Conservation (phyloP, 2,888 invertebrate species). For the Philereme vetulata region DNA sequence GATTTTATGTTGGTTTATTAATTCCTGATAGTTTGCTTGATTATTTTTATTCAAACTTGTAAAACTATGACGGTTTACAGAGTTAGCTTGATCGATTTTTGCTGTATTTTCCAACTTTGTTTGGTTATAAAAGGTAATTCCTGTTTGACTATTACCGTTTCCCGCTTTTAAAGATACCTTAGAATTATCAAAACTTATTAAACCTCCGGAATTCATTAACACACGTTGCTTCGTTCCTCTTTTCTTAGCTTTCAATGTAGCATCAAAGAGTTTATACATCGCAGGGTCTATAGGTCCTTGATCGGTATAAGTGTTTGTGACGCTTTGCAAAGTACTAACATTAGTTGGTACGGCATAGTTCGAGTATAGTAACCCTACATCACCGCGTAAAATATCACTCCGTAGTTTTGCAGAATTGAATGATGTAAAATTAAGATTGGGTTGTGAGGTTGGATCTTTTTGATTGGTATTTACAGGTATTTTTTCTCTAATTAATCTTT, state of each 20-base stretch:
- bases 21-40: neutral
- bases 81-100: neutral
- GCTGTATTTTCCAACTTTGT: constrained; percentile 7
- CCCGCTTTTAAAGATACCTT: constrained; percentile 10
- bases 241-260: constrained; percentile 8
- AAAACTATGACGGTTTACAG: neutral
- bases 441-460: neutral
- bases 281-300: neutral
- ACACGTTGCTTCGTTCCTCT: constrained; percentile 1
- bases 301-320: neutral
- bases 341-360: constrained; percentile 6
- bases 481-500: neutral
- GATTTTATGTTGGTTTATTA: constrained; percentile 1
- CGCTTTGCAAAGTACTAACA: neutral
- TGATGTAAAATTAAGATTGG: constrained; percentile 3
- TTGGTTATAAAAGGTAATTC: constrained; percentile 7
- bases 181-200: constrained; percentile 5
- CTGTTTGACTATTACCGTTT: neutral
- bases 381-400: constrained; percentile 14
- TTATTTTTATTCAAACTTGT: neutral
- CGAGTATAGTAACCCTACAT: constrained; percentile 10
- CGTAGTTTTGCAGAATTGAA: constrained; percentile 20
- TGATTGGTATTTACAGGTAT: neutral
- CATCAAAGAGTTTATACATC: constrained; percentile 9
- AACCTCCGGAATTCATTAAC: constrained; percentile 4